Conservation (phyloP, 2,113 vertebrate genomes). For the Picathartes gymnocephalus region DNA sequence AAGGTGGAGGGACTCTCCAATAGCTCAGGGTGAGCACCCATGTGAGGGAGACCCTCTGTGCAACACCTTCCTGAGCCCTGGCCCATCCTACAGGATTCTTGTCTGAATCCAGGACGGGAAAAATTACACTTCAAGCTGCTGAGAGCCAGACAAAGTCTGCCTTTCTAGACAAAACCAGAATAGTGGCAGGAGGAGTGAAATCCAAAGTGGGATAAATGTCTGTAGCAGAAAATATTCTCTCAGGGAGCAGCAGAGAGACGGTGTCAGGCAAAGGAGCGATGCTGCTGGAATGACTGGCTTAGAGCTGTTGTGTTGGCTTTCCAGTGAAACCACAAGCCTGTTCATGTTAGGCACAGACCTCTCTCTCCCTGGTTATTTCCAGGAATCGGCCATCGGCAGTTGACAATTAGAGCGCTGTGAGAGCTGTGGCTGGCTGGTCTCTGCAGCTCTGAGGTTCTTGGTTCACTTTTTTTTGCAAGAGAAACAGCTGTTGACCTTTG, state of each 20-base stretch:
- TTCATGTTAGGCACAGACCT: not conserved
- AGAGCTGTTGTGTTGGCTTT: conserved; percentile 6
- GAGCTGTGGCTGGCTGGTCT: not conserved
- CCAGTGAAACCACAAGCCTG: conserved; percentile 1
- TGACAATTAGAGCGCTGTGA: not conserved
- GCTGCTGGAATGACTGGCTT: not conserved
- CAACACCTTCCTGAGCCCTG: not conserved
- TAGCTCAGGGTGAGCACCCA: fast-evolving
- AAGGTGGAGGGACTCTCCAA: not conserved
- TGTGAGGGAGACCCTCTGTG: not conserved
- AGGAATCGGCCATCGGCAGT: not conserved
- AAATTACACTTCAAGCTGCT: not conserved
- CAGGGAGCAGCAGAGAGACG: not conserved
- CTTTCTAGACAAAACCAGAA: not conserved
- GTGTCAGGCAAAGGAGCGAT: not conserved
- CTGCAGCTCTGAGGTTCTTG: not conserved
- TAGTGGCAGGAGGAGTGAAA: not conserved
- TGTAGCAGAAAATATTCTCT: not conserved
- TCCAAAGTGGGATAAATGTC: not conserved
- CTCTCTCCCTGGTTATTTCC: conserved; percentile 28
- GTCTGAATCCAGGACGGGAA: not conserved
- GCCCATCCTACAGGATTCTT: not conserved
- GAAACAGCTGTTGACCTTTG: not conserved
- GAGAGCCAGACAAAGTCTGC: not conserved
- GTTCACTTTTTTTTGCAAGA: not conserved